Conservation (phyloP, 2,888 invertebrate species). For the Acanthococcus lagerstroemiae region DNA sequence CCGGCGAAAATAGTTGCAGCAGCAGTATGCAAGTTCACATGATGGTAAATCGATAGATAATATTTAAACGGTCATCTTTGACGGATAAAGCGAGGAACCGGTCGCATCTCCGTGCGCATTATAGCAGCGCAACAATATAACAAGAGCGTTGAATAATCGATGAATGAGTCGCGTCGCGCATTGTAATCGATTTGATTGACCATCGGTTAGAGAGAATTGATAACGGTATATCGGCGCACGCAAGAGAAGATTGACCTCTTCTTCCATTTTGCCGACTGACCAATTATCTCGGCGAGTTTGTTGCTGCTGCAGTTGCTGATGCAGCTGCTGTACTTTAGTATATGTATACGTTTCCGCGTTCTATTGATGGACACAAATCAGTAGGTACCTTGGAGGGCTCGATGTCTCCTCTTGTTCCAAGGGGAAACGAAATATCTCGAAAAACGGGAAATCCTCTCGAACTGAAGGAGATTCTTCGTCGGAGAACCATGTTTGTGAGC, state of each 20-base stretch:
- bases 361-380: too few relatives aligned
- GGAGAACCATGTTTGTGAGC: too few relatives aligned
- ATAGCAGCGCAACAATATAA: background rate
- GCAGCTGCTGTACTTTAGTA: too few relatives aligned
- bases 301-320: background rate
- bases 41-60: background rate
- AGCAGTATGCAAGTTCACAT: background rate
- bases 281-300: background rate
- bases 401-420: too few relatives aligned
- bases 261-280: constrained; percentile 10
- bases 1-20: too few relatives aligned
- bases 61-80: background rate
- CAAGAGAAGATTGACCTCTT: constrained; percentile 13
- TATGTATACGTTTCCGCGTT: background rate
- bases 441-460: too few relatives aligned
- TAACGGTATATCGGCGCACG: constrained; percentile 27
- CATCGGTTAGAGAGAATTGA: constrained; percentile 10
- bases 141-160: constrained; percentile 24
- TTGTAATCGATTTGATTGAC: constrained; percentile 29
- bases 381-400: too few relatives aligned
- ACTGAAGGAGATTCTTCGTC: too few relatives aligned
- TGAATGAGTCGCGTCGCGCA: constrained; percentile 28
- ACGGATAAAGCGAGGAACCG: background rate
- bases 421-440: too few relatives aligned
- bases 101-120: background rate